These are phyloP conservation scores for Remorina albescens DNA, from an alignment of 2,797 vertebrate species.

Conservation along the genomic window DNA sequence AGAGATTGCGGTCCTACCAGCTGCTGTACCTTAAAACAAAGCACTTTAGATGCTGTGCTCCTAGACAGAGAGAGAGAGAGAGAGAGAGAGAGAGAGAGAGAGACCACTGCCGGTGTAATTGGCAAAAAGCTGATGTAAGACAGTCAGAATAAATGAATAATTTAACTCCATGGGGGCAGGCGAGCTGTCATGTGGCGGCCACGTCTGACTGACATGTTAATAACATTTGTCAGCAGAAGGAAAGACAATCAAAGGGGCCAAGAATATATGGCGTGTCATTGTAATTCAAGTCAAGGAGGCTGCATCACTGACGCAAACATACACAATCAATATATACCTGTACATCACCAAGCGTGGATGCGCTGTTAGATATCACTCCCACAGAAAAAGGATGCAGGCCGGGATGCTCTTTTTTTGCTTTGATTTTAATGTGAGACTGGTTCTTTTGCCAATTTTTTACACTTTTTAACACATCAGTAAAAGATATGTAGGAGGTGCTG, in stretches of 20 bases:
- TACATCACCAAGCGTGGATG: neutral
- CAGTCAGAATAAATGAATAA: slow-evolving; percentile 70
- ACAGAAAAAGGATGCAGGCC: neutral
- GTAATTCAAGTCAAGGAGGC: slow-evolving; percentile 22
- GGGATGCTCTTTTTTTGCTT: neutral
- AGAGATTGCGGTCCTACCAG: slow-evolving; percentile 15
- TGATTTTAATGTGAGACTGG: neutral
- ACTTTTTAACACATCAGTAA: neutral
- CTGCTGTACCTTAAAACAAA: slow-evolving; percentile 41
- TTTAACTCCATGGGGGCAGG: slow-evolving; percentile 44
- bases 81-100: slow-evolving; percentile 22
- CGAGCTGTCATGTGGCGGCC: slow-evolving; percentile 47
- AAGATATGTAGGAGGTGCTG: neutral
- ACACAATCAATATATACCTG: neutral
- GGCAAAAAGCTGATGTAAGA: slow-evolving; percentile 46
- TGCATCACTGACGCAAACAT: neutral
- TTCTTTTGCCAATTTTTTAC: neutral
- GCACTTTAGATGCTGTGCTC: slow-evolving; percentile 29
- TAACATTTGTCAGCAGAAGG: slow-evolving; percentile 52
- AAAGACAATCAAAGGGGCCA: neutral
- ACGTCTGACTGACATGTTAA: slow-evolving; percentile 61
- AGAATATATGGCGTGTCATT: slow-evolving; percentile 5
- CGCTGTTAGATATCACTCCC: too few relatives aligned
- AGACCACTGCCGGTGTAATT: slow-evolving; percentile 35
- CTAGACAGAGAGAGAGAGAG: slow-evolving; percentile 22